Evolutionary conservation across 2,113 vertebrate species (phyloP).

Genomic region (Semicossyphus pulcher): DNA sequence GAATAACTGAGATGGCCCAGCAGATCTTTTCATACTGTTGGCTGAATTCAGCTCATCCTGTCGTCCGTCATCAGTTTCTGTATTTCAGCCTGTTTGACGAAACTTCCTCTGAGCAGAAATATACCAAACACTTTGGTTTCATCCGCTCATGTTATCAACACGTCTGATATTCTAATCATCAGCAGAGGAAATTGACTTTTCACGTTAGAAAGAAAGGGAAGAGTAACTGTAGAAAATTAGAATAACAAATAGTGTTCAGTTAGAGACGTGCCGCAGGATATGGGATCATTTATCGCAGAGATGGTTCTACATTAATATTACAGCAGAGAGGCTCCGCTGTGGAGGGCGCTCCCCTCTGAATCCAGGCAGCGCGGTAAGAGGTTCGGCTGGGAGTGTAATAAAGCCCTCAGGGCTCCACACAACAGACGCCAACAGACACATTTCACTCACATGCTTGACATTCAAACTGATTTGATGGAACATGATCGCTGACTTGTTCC

Average conservation of each 20-base stretch:
- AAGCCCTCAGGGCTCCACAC: not conserved
- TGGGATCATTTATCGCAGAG: conserved; percentile 4
- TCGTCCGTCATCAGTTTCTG: not conserved
- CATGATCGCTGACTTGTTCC: conserved; percentile 10
- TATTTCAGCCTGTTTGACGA: not conserved
- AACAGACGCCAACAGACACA: conserved; percentile 13
- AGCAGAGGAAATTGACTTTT: conserved; percentile 17
- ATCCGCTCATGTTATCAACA: not conserved
- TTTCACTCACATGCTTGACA: conserved; percentile 1
- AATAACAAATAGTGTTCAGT: conserved; percentile 19
- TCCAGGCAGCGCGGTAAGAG: conserved; percentile 4
- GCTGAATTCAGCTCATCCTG: not conserved
- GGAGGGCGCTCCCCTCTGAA: not conserved
- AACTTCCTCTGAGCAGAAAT: not conserved
- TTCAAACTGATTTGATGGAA: conserved; percentile 1
- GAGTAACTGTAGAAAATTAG: conserved; percentile 1
- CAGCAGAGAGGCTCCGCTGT: not conserved
- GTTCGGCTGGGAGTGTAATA: not conserved
- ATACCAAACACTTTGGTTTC: not conserved
- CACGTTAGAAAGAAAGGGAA: not conserved
- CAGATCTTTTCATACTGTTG: too few relatives aligned
- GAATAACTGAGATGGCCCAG: too few relatives aligned
- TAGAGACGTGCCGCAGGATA: not conserved
- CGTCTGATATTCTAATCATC: not conserved
- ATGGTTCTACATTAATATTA: conserved; percentile 22